Evolutionary conservation across 1,140 invertebrate genomes (phyloP).

Genomic region (Dolichoris vasculosae): DNA sequence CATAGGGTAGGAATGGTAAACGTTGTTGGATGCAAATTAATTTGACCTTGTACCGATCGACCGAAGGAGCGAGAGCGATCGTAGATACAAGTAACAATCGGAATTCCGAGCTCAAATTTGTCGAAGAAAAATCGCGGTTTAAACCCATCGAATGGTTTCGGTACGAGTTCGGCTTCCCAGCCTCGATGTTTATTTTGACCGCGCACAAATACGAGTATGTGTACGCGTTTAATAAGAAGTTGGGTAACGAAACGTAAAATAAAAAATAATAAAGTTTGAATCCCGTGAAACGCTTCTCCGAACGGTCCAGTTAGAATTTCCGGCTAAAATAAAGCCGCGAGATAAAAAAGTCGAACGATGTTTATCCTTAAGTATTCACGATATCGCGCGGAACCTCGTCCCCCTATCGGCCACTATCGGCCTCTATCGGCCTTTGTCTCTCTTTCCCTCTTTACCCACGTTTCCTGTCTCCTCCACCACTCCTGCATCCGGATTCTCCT

Average conservation of each 20-base stretch:
- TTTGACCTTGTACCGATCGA: too few species aligned
- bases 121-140: background rate
- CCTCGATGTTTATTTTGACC: background rate
- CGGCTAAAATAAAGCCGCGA: background rate
- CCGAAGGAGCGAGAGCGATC: too few species aligned
- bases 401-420: too few species aligned
- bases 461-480: background rate
- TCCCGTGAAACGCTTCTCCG: background rate
- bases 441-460: background rate
- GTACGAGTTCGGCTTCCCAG: background rate
- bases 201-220: background rate
- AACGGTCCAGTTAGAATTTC: conserved; percentile 2
- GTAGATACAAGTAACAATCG: too few species aligned
- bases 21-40: too few species aligned
- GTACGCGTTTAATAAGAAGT: background rate
- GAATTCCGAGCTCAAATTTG: too few species aligned
- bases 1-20: too few species aligned
- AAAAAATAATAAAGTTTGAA: background rate
- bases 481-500: conserved; percentile 16
- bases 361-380: conserved; percentile 7
- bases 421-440: background rate
- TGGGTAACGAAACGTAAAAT: background rate
- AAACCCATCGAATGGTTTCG: background rate
- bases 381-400: background rate
- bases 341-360: background rate